Evolutionary conservation across 2,797 vertebrate species (phyloP).

Genomic region (Tamandua tetradactyla): DNA sequence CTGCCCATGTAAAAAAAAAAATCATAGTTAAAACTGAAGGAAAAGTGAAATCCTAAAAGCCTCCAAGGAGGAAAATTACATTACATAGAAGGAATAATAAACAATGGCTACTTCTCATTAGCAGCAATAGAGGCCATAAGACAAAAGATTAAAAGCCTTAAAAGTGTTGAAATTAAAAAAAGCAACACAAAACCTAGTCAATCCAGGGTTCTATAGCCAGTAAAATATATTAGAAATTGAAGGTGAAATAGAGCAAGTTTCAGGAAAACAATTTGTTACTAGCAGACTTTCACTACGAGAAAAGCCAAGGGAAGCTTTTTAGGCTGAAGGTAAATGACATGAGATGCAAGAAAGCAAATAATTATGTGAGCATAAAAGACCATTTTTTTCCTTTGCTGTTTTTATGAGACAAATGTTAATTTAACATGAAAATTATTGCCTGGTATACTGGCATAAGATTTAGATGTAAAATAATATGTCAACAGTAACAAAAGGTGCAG

Average conservation of each 20-base stretch:
- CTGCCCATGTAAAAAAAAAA: no score
- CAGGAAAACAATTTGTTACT: background rate
- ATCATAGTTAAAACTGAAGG: background rate
- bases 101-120: background rate
- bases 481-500: background rate
- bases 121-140: background rate
- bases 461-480: background rate
- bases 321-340: background rate
- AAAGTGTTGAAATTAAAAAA: background rate
- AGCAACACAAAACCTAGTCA: background rate
- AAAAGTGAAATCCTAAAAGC: slow-evolving; percentile 10
- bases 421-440: background rate
- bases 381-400: background rate
- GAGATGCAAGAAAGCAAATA: background rate
- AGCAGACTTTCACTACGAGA: background rate
- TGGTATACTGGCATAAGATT: background rate
- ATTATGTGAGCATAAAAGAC: background rate
- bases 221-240: background rate
- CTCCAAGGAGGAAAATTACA: background rate
- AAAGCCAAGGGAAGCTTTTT: background rate
- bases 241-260: background rate
- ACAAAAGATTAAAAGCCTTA: background rate
- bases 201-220: background rate
- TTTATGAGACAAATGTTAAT: background rate
- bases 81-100: background rate